These are phyloP conservation scores for Diadumene lineata DNA, from an alignment of 92 coral and sea anemone species.

Conservation along the genomic window DNA sequence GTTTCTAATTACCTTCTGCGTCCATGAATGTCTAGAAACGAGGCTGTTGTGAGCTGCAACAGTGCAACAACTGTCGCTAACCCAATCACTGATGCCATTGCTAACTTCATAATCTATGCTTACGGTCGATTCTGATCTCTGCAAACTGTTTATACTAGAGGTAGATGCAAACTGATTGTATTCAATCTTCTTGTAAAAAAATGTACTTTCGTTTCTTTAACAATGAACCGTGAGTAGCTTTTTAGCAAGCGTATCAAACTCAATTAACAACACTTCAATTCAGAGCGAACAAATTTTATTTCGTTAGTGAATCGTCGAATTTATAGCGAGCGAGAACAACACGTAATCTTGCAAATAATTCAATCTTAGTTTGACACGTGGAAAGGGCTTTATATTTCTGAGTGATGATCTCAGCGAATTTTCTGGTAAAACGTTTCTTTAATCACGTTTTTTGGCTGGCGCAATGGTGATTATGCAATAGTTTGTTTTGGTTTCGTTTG, in stretches of 20 bases:
- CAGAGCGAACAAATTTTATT: neutral
- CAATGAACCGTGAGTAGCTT: no score
- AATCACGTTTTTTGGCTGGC: neutral
- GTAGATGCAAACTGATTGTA: no score
- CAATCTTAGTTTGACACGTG: neutral
- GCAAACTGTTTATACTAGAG: no score
- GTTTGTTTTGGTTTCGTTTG: neutral
- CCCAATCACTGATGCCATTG: no score
- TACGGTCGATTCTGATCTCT: no score
- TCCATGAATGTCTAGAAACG: no score
- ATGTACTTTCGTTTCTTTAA: no score
- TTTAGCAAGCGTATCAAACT: neutral
- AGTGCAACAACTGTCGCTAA: no score
- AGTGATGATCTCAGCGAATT: neutral
- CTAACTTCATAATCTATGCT: no score
- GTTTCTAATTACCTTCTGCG: no score
- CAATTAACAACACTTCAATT: neutral
- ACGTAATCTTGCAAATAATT: neutral
- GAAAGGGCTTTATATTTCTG: neutral
- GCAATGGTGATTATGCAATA: neutral
- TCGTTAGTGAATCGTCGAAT: neutral
- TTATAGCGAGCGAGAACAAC: neutral
- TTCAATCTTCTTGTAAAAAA: no score
- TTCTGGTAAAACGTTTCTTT: neutral
- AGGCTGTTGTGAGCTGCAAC: no score